These are phyloP conservation scores for Sinonovacula constricta DNA, from an alignment of 1,140 invertebrate species.

Conservation along the genomic window DNA sequence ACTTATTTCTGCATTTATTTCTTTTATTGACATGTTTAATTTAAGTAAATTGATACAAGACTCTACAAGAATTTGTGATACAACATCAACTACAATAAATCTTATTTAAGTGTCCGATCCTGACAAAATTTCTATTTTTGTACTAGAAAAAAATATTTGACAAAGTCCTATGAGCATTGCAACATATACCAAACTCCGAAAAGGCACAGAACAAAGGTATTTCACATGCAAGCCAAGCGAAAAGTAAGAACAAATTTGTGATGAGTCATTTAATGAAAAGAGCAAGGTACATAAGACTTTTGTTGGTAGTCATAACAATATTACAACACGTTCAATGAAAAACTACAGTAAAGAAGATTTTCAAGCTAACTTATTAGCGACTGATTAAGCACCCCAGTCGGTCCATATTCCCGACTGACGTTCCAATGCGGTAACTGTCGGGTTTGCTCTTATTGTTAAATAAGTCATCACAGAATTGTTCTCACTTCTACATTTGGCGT, in stretches of 20 bases:
- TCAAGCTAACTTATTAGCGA: not conserved
- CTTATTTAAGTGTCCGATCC: conserved; percentile 26
- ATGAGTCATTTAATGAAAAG: no score
- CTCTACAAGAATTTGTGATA: conserved; percentile 8
- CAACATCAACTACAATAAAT: conserved; percentile 5
- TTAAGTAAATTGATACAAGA: conserved; percentile 23
- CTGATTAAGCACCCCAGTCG: no score
- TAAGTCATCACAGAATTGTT: no score
- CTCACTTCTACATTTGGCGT: no score
- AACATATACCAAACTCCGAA: no score
- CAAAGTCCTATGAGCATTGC: no score
- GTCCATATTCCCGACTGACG: no score
- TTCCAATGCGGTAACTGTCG: no score
- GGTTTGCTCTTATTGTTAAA: no score
- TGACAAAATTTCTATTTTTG: conserved; percentile 2
- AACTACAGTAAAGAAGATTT: not conserved
- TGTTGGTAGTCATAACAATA: not conserved
- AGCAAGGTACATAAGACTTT: not conserved
- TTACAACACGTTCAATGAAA: not conserved
- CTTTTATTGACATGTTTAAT: conserved; percentile 11
- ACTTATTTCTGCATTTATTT: conserved; percentile 7
- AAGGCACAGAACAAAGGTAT: no score
- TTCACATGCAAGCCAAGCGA: no score
- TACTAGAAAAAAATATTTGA: conserved; percentile 23
- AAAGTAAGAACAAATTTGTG: no score